Conservation (phyloP, 1,140 invertebrate genomes). For the Scaptomyza pallida region DNA sequence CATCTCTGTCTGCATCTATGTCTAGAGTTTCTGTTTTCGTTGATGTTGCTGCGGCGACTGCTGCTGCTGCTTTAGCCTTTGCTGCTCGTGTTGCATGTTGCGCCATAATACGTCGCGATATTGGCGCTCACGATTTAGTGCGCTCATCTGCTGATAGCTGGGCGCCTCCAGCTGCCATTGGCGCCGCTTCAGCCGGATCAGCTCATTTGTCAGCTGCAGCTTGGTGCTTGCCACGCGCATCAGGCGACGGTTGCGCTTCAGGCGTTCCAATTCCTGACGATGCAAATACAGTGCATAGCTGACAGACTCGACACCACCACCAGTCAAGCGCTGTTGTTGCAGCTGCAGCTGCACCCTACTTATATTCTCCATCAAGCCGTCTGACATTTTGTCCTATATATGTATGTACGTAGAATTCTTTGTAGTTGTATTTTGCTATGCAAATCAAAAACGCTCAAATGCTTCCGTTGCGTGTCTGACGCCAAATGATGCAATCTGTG, state of each 20-base stretch:
- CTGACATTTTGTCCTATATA: not conserved
- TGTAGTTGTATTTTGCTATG: slow-evolving; percentile 19
- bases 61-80: slow-evolving; percentile 35
- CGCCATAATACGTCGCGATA: slow-evolving; percentile 50
- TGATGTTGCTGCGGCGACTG: not conserved
- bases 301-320: slow-evolving; percentile 18
- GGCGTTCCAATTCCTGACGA: slow-evolving; percentile 52
- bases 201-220: slow-evolving; percentile 63
- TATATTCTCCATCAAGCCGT: no score
- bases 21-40: not conserved
- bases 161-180: slow-evolving; percentile 48
- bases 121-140: slow-evolving; percentile 50
- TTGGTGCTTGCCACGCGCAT: slow-evolving; percentile 62
- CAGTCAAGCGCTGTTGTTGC: no score
- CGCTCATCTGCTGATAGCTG: slow-evolving; percentile 40
- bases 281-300: slow-evolving; percentile 67
- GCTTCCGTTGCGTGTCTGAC: slow-evolving; percentile 35
- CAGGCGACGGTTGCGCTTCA: slow-evolving; percentile 46
- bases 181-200: slow-evolving; percentile 44
- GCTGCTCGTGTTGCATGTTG: slow-evolving; percentile 54
- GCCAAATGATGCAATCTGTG: slow-evolving; percentile 67
- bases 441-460: slow-evolving; percentile 32
- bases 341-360: no score
- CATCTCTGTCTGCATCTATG: slow-evolving; percentile 27
- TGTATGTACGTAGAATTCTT: no score